Percentiles rank a stretch among this genome's conserved stretches.
These are phyloP conservation scores for Melieria picta DNA, from an alignment of 2,888 invertebrate species.

Conservation along the genomic window DNA sequence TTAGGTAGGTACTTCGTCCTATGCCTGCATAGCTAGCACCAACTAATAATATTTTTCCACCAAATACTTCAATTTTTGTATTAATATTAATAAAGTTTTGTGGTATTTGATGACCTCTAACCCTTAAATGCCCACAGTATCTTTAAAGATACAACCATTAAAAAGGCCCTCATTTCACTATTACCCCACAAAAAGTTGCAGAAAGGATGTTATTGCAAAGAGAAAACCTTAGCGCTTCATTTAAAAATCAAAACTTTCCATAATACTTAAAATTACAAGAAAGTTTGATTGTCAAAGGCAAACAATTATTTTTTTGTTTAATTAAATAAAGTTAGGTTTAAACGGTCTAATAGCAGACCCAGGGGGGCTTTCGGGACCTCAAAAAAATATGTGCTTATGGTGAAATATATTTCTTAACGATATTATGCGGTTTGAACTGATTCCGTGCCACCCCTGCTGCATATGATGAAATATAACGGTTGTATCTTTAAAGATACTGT, in stretches of 20 bases:
- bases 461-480: background rate
- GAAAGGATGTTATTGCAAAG: background rate
- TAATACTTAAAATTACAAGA: no score
- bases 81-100: no score
- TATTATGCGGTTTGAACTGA: constrained; percentile 5
- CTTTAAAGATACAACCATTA: constrained; percentile 11
- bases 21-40: no score
- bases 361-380: background rate
- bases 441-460: background rate
- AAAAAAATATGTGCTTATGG: background rate
- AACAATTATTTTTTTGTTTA: no score
- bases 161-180: background rate
- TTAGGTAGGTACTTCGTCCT: no score
- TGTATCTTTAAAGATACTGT: constrained; percentile 8
- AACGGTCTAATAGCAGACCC: background rate
- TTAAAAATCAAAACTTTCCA: no score
- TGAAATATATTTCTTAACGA: constrained; percentile 1
- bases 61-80: no score
- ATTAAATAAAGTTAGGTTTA: background rate
- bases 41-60: no score
- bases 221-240: no score
- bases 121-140: constrained; percentile 12
- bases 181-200: background rate
- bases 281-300: no score
- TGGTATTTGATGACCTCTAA: background rate